Evolutionary conservation across 2,113 vertebrate genomes (phyloP), one percentile per base, ranked within the genome.

Genomic region (Myrmophylax atrothorax): DNA sequence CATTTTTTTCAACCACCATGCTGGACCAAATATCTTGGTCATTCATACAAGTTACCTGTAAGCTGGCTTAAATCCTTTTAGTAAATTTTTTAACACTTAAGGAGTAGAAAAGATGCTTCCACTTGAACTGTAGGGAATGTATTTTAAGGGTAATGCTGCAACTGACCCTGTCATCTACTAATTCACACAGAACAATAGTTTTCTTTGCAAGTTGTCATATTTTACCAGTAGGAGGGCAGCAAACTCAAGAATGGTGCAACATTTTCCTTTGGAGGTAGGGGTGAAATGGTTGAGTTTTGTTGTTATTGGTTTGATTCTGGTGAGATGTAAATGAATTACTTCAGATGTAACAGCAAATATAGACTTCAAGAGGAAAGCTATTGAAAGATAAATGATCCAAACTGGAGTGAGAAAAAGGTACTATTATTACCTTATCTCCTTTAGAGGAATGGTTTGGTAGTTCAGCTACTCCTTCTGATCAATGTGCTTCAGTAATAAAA

Each of bases 201-300:
- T 69, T 49, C 18, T n/a, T 80, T 79, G 5, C 25, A 84, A 58
- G 23, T 38, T 75, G 13, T 6, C 0, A 0, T 28, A 8, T 78
- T 46, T 87, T 79, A 42, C 15, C 53, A 59, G 25, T 59, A 72
- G 9, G 37, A 67, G 25, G 5, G 9, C 31, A 84, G 18, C 3
- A 1, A 77, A 70, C 1, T 42, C 33, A 9, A 90, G 38, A 74
- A 78, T 24, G 10, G 14, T 22, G 8, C 40, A 62, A 8, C 12
- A 15, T 58, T 53, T 52, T n/a, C 25, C 17, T 52, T 44, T 7
- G 5, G 14, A 2, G 3, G 4, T 62, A 2, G 1, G 31, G 14
- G 25, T 68, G 26, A 7, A 11, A 12, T 46, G 14, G 2, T 37
- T 76, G 7, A 11, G 5, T 18, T 23, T 42, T 66, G 14, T 12